A percentile compares a stretch with the other conserved stretches of the same genome.
Conservation (phyloP, 2,113 vertebrate genomes). For the Erythrocercus mccallii region DNA sequence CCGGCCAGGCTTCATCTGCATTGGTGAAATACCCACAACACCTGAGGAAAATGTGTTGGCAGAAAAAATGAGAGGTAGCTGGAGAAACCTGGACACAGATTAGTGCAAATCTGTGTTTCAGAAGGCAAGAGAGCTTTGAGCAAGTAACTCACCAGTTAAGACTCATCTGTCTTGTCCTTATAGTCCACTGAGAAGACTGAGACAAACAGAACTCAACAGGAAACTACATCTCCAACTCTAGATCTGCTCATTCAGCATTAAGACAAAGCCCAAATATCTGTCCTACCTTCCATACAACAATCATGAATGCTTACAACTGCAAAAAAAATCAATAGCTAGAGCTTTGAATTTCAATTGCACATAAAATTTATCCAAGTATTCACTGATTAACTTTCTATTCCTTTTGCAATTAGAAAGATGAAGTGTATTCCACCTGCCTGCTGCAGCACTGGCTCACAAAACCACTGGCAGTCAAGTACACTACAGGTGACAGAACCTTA, state of each 20-base stretch:
- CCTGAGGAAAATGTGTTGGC: not conserved
- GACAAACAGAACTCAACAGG: not conserved
- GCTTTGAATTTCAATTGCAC: not conserved
- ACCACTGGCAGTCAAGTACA: not conserved
- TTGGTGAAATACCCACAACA: not conserved
- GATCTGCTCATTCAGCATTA: not conserved
- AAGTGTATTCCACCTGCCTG: not conserved
- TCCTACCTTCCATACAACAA: not conserved
- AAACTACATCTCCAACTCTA: not conserved
- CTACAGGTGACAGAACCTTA: not conserved
- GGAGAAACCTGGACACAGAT: not conserved
- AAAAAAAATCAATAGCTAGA: not conserved
- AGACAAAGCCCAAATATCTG: not conserved
- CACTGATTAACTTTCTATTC: not conserved
- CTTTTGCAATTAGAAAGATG: not conserved
- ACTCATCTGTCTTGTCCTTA: not conserved
- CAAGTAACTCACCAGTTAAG: not conserved
- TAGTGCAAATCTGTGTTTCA: not conserved
- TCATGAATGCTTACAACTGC: not conserved
- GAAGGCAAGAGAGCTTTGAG: not conserved
- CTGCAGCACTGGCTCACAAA: not conserved
- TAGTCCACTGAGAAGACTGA: not conserved
- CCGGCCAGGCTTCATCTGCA: not conserved
- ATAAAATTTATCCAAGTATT: not conserved
- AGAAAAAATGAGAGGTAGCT: not conserved